phyloP scores from a whole-genome alignment of 2,113 vertebrate genomes.

The Planiliza haematocheilus region DNA sequence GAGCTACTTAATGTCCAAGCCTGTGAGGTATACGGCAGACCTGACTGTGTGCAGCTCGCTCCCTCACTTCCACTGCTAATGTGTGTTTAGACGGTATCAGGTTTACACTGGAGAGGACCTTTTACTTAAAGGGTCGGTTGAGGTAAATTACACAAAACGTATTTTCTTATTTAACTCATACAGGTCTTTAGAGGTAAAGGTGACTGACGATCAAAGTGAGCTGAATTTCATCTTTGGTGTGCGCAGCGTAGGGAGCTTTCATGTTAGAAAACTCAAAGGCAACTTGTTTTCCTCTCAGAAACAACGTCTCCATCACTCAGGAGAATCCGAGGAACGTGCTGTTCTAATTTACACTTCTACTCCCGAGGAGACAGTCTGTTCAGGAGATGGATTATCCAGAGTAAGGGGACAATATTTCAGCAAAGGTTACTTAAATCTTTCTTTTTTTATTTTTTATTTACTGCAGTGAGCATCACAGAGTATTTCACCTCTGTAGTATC shows the following conservation, averaged over 20 bases:
- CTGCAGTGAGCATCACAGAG: too few species aligned
- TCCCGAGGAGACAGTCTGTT: too few species aligned
- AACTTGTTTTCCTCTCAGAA: too few species aligned
- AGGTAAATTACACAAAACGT: conserved; percentile 6
- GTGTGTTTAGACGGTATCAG: not conserved
- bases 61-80: conserved; percentile 19
- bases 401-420: too few species aligned
- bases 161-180: not conserved
- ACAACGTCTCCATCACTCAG: not conserved
- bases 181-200: too few species aligned
- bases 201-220: not conserved
- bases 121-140: not conserved
- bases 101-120: conserved; percentile 3
- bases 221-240: not conserved
- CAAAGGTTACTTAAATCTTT: too few species aligned
- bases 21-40: conserved; percentile 12
- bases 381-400: too few species aligned
- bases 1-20: conserved; percentile 56
- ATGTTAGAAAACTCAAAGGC: not conserved
- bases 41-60: not conserved
- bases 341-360: too few species aligned
- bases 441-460: too few species aligned
- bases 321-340: too few species aligned
- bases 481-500: too few species aligned
- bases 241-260: not conserved